Evolutionary conservation across 2,113 vertebrate species (phyloP), one percentile per base, ranked within the genome.

Genomic region (Copsychus sechellarum): DNA sequence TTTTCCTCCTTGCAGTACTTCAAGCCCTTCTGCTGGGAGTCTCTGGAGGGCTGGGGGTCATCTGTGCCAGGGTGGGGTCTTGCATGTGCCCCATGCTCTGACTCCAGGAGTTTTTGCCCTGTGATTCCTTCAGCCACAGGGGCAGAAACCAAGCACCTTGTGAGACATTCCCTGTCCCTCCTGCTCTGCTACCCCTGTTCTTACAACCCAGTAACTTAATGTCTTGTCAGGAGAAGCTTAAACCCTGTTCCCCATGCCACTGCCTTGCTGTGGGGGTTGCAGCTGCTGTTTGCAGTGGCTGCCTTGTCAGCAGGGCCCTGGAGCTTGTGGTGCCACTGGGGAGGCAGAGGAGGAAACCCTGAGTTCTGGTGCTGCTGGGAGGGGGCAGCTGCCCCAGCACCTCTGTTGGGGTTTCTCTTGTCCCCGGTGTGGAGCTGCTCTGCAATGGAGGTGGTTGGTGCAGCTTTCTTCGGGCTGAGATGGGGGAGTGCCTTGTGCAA

Each of bases 51-150:
- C 19, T 8, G n/a, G 77, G 38, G 38, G 24, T 31, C 53, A 57
- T 33, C 89, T 71, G 10, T 61, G 48, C 64, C 69, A 81, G 90
- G 47, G 79, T 25, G 7, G 82, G 94, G 60, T 92, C 92, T 95
- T 97, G 96, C 95, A 96, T 96, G 95, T 92, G 76, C 95, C 95
- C 96, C 20, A 0, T 71, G 67, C 91, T 90, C 91, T 88, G 92
- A 54, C 47, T 86, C 45, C 86, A 83, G 84, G 74, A 72, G 71
- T 1, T 0, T 70, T 94, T 90, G 85, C 58, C 72, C 81, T 79
- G 43, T 56, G 57, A 53, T 90, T 84, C 66, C 31, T 92, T 82
- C 91, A 82, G 50, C 78, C 58, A 1, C 0, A 8, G 17, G 33
- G 20, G 58, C 70, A 88, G 93, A 66, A 87, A 85, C 47, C 78